phyloP scores from a whole-genome alignment of 2,797 vertebrate genomes.

The Rhynchonycteris naso region DNA sequence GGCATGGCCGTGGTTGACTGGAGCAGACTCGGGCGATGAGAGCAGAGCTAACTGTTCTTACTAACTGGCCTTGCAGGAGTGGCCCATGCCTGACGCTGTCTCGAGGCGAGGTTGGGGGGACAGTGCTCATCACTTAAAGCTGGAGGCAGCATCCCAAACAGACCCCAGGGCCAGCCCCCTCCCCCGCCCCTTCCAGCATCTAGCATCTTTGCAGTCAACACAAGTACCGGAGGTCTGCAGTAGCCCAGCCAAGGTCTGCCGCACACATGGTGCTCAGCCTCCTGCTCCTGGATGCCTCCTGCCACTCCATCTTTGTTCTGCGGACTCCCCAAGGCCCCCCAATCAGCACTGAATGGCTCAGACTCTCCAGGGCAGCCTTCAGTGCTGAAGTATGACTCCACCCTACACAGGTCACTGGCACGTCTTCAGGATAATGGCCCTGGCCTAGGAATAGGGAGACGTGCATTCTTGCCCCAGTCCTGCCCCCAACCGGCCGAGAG shows the following conservation, averaged over 20 bases:
- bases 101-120: not conserved
- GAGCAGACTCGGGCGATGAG: not conserved
- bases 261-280: not conserved
- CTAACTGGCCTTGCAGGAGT: not conserved
- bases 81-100: not conserved
- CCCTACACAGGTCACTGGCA: not conserved
- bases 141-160: not conserved
- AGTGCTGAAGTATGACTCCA: not conserved
- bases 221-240: not conserved
- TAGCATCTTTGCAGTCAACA: not conserved
- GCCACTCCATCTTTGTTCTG: not conserved
- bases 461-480: not conserved
- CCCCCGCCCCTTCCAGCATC: not conserved
- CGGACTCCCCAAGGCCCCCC: fast-evolving
- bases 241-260: not conserved
- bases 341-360: not conserved
- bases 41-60: not conserved
- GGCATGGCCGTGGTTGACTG: not conserved
- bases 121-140: not conserved
- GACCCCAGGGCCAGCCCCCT: too few relatives aligned
- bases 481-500: not conserved
- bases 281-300: not conserved
- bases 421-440: not conserved
- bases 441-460: not conserved
- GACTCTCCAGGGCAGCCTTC: not conserved